Base-by-base conservation (phyloP, 1,140 invertebrate species). In the Trichonephila inaurata region DNA sequence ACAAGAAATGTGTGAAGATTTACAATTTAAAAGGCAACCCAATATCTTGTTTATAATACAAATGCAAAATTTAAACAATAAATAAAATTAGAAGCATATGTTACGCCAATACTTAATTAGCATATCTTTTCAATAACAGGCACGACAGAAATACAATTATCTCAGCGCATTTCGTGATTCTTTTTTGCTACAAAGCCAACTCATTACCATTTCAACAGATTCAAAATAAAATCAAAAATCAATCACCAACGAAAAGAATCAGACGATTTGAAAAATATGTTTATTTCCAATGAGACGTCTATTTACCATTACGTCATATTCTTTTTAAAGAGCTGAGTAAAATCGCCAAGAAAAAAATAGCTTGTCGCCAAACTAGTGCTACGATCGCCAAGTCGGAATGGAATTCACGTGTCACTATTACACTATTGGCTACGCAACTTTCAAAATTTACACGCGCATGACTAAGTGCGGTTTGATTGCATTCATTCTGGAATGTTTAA, bases 141-240 rank as follows among this genome's bases (percentile, higher is more conserved):
- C 28, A 77, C 7, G 28, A 33, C 72, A 77, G 18, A 40, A 77
- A 77, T 77, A 77, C 24, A 77, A 33, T 33, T 33, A 77, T 33
- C 16, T 28, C 2, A 40, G 5, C 5, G 33, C 28, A 40, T 77
- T 33, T 28, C 5, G 51, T 51, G 3, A 14, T 33, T 18, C 28
- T 6, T 5, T 3, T 33, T 77, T 77, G 33, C 33, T 33, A 18
- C 33, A 5, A 8, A 40, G 28, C 72, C 28, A 64, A 77, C 72
- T 77, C 72, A 77, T 77, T 77, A 77, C 28, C 72, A 77, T 77
- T 77, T 77, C 28, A 77, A 77, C 24, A 40, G 72, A 77, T 77
- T 77, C 51, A 51, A 77, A 77, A 77, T 2, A 77, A 77, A 33
- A 77, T 33, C 28, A 77, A 77, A 77, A 33, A 77, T 33, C 28